Evolutionary conservation across 2,797 vertebrate species (phyloP).

Genomic region (Gymnopithys bicolor): DNA sequence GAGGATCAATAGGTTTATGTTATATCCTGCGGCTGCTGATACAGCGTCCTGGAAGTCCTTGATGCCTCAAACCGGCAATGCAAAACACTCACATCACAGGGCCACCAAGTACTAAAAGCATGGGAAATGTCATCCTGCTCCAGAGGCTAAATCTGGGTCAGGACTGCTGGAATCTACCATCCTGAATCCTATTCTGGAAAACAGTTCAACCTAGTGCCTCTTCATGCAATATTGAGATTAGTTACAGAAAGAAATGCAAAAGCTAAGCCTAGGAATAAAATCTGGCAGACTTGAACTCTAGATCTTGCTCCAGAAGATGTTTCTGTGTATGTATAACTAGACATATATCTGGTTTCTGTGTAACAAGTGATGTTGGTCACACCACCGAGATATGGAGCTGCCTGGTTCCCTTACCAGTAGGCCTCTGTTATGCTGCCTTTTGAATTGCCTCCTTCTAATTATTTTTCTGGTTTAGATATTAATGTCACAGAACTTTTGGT

Average conservation of each 20-base stretch:
- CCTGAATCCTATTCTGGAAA: neutral
- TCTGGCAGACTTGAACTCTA: neutral
- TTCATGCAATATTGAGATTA: neutral
- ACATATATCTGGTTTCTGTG: neutral
- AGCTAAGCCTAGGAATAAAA: neutral
- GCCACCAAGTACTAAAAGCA: neutral
- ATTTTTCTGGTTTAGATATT: neutral
- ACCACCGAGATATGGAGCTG: neutral
- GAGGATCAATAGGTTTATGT: neutral
- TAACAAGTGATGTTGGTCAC: neutral
- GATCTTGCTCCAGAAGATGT: neutral
- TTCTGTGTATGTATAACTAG: neutral
- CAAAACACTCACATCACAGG: fast-evolving
- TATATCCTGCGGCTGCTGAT: neutral
- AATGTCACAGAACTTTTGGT: neutral
- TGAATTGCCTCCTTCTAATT: neutral
- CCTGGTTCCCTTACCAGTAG: neutral
- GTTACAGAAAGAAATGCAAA: neutral
- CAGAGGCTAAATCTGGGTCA: neutral
- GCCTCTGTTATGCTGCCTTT: neutral
- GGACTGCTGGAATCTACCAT: neutral
- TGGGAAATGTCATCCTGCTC: neutral
- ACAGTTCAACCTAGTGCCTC: neutral
- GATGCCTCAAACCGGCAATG: neutral
- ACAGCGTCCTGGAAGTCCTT: neutral